Percentiles rank a stretch among this genome's conserved stretches.
These are phyloP conservation scores for Heteropelma amictum DNA, from an alignment of 2,888 invertebrate genomes.

Conservation along the genomic window DNA sequence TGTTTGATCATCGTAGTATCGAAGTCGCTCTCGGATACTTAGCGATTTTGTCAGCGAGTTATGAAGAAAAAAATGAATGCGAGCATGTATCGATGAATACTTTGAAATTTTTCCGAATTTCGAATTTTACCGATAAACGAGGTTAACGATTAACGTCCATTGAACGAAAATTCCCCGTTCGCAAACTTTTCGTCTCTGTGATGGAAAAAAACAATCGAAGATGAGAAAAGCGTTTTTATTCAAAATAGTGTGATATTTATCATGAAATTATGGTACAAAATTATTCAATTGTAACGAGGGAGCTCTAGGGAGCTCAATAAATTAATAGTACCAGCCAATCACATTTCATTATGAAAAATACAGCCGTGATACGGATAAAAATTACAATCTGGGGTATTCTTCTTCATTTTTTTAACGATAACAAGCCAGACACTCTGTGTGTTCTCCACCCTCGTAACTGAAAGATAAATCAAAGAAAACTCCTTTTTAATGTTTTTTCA, in stretches of 20 bases:
- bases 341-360: slow-evolving; percentile 1
- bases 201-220: neutral
- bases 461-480: slow-evolving; percentile 53
- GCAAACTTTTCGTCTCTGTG: neutral
- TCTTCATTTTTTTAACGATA: slow-evolving; percentile 64
- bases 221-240: neutral
- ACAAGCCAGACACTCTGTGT: slow-evolving; percentile 66
- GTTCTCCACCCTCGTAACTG: slow-evolving; percentile 67
- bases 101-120: too few relatives aligned
- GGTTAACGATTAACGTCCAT: too few relatives aligned
- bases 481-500: neutral
- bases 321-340: slow-evolving; percentile 9
- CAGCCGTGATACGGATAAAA: too few relatives aligned
- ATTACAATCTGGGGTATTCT: too few relatives aligned
- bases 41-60: too few relatives aligned
- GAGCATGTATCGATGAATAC: too few relatives aligned
- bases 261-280: neutral
- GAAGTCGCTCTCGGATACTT: too few relatives aligned
- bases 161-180: neutral
- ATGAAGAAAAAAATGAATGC: too few relatives aligned
- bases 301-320: slow-evolving; percentile 30
- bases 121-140: too few relatives aligned
- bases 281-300: neutral
- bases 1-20: too few relatives aligned
- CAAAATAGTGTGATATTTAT: slow-evolving; percentile 9